Base-by-base conservation (phyloP, 2,797 vertebrate species). In the Rhodeus uyekii region DNA sequence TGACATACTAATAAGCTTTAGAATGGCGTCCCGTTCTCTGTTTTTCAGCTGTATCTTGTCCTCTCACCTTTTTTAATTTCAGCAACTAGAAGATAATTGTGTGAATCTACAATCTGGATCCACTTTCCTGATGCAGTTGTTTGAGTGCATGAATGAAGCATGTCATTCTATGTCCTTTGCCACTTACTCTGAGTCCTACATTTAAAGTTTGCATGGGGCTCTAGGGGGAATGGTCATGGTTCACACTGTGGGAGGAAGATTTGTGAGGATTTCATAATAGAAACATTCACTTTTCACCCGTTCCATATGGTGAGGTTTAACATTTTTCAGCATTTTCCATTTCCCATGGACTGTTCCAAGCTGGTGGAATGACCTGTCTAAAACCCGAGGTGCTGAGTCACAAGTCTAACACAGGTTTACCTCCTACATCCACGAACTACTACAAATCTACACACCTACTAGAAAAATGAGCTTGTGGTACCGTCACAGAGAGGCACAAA, bases 251-350 rank as follows among this genome's bases (percentile, higher is more conserved):
- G 75, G 58, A 75, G 27, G 27, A 68, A 44, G 61, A 68, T 76
- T 80, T 87, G 64, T 85, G 61, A 76, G 55, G 55, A 60, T 85
- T 84, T 82, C 79, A 67, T 83, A 71, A 65, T 29, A 78, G 64
- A 73, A 74, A 74, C 22, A 18, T 69, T 75, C 36, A 64, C 36
- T 36, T 55, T 79, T 27, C 44, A 24, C 42, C 18, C 27, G 44
- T 83, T 78, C 46, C 50, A 58, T 61, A 50, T 80, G 65, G 64
- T 24, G 39, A 44, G 14, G 39, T 50, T 27, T 39, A 63, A 77
- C 48, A 46, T 53, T 79, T 63, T 74, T 74, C 82, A 68, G 55
- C 55, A 27, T 67, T 80, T n/a, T n/a, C n/a, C n/a, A n/a, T n/a
- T n/a, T n/a, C n/a, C n/a, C n/a, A n/a, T n/a, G n/a, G n/a, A n/a